Evolutionary conservation across 2,113 vertebrate genomes (phyloP).

Genomic region (Ariopsis seemanni): DNA sequence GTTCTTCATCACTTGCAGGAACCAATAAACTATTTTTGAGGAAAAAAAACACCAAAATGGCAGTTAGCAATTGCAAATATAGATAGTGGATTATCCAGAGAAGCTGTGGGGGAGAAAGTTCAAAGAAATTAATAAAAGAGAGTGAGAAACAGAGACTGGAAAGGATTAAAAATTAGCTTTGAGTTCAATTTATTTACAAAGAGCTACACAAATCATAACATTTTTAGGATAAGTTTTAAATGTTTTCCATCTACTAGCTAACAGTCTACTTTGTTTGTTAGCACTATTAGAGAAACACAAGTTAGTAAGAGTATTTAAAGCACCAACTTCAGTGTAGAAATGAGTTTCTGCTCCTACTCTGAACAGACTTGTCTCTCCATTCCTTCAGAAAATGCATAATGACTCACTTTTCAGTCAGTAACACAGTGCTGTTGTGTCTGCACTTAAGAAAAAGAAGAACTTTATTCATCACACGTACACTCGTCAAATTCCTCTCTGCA

Average conservation of each 20-base stretch:
- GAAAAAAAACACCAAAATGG: background rate
- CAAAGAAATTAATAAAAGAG: no score
- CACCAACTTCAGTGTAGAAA: background rate
- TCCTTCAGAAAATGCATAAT: background rate
- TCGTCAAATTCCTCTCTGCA: no score
- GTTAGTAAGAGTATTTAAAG: background rate
- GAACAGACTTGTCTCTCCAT: background rate
- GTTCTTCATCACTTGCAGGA: constrained; percentile 5
- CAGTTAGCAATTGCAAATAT: background rate
- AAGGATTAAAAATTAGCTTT: background rate
- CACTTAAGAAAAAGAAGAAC: no score
- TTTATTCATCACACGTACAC: no score
- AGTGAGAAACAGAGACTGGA: background rate
- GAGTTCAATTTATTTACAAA: background rate
- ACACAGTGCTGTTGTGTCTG: background rate
- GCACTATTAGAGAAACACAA: background rate
- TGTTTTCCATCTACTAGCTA: background rate
- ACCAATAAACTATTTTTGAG: background rate
- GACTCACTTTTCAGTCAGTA: background rate
- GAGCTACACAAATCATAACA: background rate
- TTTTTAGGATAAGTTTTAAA: background rate
- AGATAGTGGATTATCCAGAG: background rate
- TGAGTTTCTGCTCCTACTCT: background rate
- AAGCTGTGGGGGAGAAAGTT: background rate
- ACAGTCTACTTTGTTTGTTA: background rate